Conservation (phyloP, 2,888 invertebrate species). For the Pollenia angustigena region DNA sequence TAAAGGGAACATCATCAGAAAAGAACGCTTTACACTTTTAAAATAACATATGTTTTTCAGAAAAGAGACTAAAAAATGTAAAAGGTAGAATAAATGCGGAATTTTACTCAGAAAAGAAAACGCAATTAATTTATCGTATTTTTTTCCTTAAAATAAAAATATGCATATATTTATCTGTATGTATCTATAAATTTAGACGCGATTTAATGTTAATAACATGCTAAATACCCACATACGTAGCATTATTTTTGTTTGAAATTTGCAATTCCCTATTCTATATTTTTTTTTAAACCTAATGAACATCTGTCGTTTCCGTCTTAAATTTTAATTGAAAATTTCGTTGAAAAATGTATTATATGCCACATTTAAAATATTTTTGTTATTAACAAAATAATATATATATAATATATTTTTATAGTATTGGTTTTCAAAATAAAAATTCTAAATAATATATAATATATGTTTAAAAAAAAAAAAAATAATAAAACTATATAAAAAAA, state of each 20-base stretch:
- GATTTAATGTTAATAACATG: conserved; percentile 47
- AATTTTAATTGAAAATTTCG: conserved; percentile 19
- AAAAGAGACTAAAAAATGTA: too few species aligned
- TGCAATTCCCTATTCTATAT: not conserved
- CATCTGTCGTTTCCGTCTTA: conserved; percentile 31
- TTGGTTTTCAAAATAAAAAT: not conserved
- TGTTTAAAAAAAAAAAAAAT: not conserved
- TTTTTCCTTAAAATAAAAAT: not conserved
- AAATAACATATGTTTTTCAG: too few species aligned
- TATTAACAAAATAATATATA: too few species aligned
- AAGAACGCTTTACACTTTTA: too few species aligned
- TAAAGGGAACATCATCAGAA: too few species aligned
- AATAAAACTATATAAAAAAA: conserved; percentile 17
- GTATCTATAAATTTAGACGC: not conserved
- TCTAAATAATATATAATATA: not conserved
- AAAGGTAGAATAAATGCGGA: too few species aligned
- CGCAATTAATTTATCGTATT: not conserved
- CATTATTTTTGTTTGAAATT: conserved; percentile 8
- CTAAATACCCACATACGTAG: conserved; percentile 26
- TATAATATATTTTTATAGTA: not conserved
- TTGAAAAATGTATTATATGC: conserved; percentile 41
- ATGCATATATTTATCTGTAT: not conserved
- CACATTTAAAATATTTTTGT: conserved; percentile 18
- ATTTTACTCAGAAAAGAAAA: too few species aligned
- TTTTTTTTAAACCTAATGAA: not conserved